phyloP scores from a whole-genome alignment of 2,113 vertebrate species.

The Salvator merianae region DNA sequence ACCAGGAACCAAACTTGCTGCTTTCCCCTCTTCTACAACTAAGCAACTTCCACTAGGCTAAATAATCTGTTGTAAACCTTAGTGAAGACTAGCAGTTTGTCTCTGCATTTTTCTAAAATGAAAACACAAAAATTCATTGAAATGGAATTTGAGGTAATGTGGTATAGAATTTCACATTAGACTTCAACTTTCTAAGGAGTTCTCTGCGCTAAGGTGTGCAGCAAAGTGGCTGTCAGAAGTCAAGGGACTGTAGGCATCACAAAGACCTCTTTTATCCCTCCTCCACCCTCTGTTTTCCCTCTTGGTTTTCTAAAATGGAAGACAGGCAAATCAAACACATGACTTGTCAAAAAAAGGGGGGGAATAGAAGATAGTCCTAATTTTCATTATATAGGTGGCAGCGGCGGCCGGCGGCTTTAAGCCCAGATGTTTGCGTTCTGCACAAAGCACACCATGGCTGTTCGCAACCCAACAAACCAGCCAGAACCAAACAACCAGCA shows the following conservation, averaged over 20 bases:
- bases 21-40: too few relatives aligned
- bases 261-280: background rate
- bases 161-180: background rate
- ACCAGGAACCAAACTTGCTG: too few relatives aligned
- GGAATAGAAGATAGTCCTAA: background rate
- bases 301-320: background rate
- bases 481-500: too few relatives aligned
- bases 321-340: constrained; percentile 19
- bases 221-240: background rate
- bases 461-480: background rate
- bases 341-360: background rate
- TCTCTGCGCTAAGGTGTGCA: background rate
- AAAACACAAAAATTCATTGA: background rate
- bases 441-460: too few relatives aligned
- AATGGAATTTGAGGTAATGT: background rate
- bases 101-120: background rate
- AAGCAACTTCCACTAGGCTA: too few relatives aligned
- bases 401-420: too few relatives aligned
- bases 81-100: background rate
- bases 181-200: background rate
- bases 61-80: constrained; percentile 1
- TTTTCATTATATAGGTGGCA: background rate
- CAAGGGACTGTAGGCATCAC: background rate
- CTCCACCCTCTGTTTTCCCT: background rate
- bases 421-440: too few relatives aligned